Evolutionary conservation across 2,797 vertebrate species (phyloP).

Genomic region (Gallinago stenura): DNA sequence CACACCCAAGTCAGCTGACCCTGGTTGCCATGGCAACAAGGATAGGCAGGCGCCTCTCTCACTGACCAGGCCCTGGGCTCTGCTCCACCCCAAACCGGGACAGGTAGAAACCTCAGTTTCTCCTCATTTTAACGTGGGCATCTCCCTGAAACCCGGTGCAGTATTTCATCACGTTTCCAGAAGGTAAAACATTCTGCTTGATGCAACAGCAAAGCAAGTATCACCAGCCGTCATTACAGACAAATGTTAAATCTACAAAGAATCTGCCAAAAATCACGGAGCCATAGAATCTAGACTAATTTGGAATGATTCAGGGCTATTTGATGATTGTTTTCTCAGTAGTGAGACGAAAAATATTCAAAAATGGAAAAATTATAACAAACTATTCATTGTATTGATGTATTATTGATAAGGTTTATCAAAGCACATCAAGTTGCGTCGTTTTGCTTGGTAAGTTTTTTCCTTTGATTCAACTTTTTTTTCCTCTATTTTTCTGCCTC

Average conservation of each 20-base stretch:
- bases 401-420: not conserved
- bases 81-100: too few relatives aligned
- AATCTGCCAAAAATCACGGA: not conserved
- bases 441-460: conserved; percentile 1
- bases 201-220: not conserved
- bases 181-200: not conserved
- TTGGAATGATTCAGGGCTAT: not conserved
- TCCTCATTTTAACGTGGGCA: not conserved
- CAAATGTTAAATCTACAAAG: not conserved
- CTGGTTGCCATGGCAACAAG: too few relatives aligned
- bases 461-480: conserved; percentile 22
- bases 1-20: too few relatives aligned
- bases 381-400: not conserved
- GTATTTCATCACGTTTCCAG: not conserved
- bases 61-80: too few relatives aligned
- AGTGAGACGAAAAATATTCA: not conserved
- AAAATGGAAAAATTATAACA: not conserved
- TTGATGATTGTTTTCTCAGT: not conserved
- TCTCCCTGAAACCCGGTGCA: not conserved
- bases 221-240: not conserved
- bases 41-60: too few relatives aligned
- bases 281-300: not conserved
- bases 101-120: not conserved
- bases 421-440: not conserved
- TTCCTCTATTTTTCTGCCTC: conserved; percentile 36